Evolutionary conservation across 2,113 vertebrate genomes (phyloP).

Genomic region (Archocentrus centrarchus): DNA sequence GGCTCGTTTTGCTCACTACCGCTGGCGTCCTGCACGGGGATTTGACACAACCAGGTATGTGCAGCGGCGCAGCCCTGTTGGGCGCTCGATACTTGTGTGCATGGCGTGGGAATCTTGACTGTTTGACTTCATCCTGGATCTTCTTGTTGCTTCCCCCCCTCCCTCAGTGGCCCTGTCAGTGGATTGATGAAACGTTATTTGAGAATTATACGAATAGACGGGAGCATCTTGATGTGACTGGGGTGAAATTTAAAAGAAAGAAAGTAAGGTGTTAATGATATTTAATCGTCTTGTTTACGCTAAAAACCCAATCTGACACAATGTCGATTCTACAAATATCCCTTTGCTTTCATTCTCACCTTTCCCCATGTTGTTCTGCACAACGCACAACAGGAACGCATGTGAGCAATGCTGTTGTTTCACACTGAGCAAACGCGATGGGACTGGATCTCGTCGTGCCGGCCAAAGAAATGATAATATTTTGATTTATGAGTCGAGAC

Average conservation of each 20-base stretch:
- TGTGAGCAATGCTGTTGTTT: conserved; percentile 69
- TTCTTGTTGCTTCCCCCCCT: conserved; percentile 73
- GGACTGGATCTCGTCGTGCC: conserved; percentile 32
- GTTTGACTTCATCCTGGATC: conserved; percentile 58
- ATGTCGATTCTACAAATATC: conserved; percentile 33
- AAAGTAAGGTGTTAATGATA: not conserved
- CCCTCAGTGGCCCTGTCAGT: conserved; percentile 70
- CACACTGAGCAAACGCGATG: conserved; percentile 55
- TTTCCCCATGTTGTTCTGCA: conserved; percentile 49
- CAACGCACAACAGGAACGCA: conserved; percentile 51
- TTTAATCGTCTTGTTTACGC: not conserved
- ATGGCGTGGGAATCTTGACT: conserved; percentile 61
- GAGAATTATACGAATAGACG: conserved; percentile 57
- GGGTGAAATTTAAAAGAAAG: conserved; percentile 6
- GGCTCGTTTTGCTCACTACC: conserved; percentile 50
- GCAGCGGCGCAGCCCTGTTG: conserved; percentile 29
- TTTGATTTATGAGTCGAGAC: conserved; percentile 63
- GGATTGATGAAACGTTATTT: conserved; percentile 66
- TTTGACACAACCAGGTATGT: conserved; percentile 73
- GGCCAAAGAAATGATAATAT: conserved; percentile 56
- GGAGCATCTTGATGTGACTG: conserved; percentile 38
- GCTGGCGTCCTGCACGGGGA: conserved; percentile 43
- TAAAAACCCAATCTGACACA: conserved; percentile 10
- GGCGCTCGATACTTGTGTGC: conserved; percentile 47
- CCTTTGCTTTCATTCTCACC: conserved; percentile 41